Base-by-base conservation (phyloP, 2,797 vertebrate genomes). In the Schizopygopsis malacanthus region DNA sequence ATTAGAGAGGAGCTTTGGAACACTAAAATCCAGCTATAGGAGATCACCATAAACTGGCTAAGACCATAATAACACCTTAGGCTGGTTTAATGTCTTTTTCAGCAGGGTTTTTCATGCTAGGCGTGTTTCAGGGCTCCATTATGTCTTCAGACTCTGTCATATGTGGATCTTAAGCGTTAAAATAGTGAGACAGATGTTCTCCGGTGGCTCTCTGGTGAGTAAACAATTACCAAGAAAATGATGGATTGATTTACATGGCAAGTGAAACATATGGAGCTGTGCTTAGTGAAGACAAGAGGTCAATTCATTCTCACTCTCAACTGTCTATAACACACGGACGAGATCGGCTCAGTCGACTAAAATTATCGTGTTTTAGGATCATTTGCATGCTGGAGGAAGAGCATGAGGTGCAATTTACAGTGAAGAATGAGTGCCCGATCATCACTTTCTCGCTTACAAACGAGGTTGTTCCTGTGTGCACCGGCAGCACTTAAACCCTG, bases 401-500 rank as follows among this genome's bases (percentile, higher is more conserved):
- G 20, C 71, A 71, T 50, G 20, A 50, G 41, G 12, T 39, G 43
- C 73, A 63, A 75, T 63, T 85, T 85, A 79, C 22, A 65, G 33
- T 65, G 54, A 85, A 45, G 65, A 73, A 61, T 41, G 56, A 85
- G 28, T 81, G 71, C 28, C 0, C 28, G 28, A 67, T 84, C 69
- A 81, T 81, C 72, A 81, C 79, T 85, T 84, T 81, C 63, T 59
- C 71, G n/a, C 33, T 47, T 76, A 67, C 79, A 85, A 80, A 79
- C 20, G 4, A 47, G 67, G 67, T 22, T 63, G 67, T 85, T 80
- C 67, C 67, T 80, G 72, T 76, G 47, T 81, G 87, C 86, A 86
- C 71, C 75, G 81, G 83, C 45, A 67, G 75, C 86, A 87, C 89
- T 79, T 82, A 90, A 82, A 85, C 87, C 79, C 85, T 88, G 85